Evolutionary conservation across 64 coral and sea anemone genomes (phyloP), one percentile per base, ranked within the genome.

Genomic region (Montipora foliosa): DNA sequence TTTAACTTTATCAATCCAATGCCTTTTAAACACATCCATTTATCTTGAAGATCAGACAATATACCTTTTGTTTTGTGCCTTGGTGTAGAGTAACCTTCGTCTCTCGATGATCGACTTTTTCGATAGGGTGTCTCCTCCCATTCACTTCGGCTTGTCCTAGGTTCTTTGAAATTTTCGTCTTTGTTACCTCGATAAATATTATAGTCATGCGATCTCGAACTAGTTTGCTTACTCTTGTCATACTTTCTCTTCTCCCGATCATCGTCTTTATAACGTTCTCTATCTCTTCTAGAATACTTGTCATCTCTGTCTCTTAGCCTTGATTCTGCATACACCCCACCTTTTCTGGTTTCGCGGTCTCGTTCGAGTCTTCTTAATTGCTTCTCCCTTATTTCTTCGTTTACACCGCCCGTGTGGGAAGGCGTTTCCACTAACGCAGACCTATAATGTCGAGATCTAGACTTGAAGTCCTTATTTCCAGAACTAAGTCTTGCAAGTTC

Each of bases 41-140:
- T 37, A 37, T 37, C 37, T 37, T 37, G 37, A 37, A 37, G 37
- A 37, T 37, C 37, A 37, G 37, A 37, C 37, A 37, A 37, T 37
- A 37, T 37, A 99, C 98, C 95, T 90, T 92, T 96, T 45, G 88
- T 92, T 44, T 79, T 92, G 22, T 87, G 81, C 49, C 81, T 80
- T 78, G 98, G 98, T 0, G 98, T 99, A 5, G 19, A 21, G 49
- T 89, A 94, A 44, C 90, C 89, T 58, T 96, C 92, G 22, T 90
- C 82, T 52, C 90, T 80, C 52, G 15, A 19, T 55, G 84, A 91
- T 60, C 95, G 89, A 47, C 79, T 95, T 45, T 95, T 99, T 2
- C 93, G 91, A 58, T 90, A 92, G 51, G 98, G 98, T 12, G 95
- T 99, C n/a, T 96, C 98, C 44, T 99, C 98, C 98, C 98, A 99